These are phyloP conservation scores for Tipula vernalis DNA, from an alignment of 2,888 invertebrate species.

Conservation along the genomic window DNA sequence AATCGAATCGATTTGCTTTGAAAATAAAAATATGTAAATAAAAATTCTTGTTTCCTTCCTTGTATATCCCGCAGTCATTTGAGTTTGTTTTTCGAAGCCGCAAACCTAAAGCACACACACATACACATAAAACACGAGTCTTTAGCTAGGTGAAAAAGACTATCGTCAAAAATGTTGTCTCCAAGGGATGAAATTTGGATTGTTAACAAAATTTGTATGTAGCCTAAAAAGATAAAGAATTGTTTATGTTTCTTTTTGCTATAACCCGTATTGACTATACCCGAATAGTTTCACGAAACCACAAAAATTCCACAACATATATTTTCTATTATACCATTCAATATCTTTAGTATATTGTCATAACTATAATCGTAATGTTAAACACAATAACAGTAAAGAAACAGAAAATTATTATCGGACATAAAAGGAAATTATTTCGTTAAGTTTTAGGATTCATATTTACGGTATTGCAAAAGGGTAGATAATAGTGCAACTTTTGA, in stretches of 20 bases:
- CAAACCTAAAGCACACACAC: not conserved
- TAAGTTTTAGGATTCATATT: not conserved
- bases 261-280: not conserved
- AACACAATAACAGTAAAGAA: not conserved
- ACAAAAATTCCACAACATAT: not conserved
- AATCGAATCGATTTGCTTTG: not conserved
- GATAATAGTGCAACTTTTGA: not conserved
- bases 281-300: not conserved
- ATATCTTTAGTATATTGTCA: not conserved
- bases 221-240: not conserved
- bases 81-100: not conserved
- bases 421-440: not conserved
- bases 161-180: not conserved
- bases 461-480: not conserved
- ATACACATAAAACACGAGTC: not conserved
- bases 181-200: not conserved
- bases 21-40: not conserved
- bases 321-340: not conserved
- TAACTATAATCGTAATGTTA: not conserved
- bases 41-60: not conserved
- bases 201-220: not conserved
- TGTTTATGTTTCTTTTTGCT: not conserved
- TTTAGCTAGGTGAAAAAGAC: not conserved
- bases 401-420: not conserved
- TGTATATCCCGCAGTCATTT: not conserved